Conservation (phyloP, 2,797 vertebrate genomes). For the Psittacula echo region DNA sequence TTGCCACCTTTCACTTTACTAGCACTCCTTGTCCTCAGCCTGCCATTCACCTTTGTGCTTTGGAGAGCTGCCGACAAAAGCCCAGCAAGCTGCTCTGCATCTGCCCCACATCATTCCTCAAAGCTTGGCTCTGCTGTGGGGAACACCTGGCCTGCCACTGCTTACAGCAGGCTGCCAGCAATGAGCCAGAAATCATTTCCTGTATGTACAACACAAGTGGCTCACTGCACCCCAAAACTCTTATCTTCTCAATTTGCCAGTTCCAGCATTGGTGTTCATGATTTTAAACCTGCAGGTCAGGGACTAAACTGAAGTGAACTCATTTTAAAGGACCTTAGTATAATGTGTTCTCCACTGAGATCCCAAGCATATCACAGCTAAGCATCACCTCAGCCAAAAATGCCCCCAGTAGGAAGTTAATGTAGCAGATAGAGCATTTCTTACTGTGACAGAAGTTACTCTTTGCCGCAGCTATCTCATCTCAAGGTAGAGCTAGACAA, state of each 20-base stretch:
- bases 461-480: neutral
- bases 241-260: neutral
- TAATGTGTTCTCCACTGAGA: neutral
- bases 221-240: neutral
- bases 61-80: neutral
- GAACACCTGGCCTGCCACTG: neutral
- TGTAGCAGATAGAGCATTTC: neutral
- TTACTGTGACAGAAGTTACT: neutral
- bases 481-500: neutral
- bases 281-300: neutral
- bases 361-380: accelerated
- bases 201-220: neutral
- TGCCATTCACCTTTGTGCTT: neutral
- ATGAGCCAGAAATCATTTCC: neutral
- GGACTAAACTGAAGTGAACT: neutral
- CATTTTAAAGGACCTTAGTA: neutral
- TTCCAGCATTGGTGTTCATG: neutral
- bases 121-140: neutral
- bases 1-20: neutral
- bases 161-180: neutral
- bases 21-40: neutral
- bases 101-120: neutral
- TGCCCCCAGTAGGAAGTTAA: neutral
- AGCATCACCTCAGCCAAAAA: neutral
- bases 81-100: neutral